phyloP scores from a whole-genome alignment of 2,113 vertebrate species.

The Alethe castanea region DNA sequence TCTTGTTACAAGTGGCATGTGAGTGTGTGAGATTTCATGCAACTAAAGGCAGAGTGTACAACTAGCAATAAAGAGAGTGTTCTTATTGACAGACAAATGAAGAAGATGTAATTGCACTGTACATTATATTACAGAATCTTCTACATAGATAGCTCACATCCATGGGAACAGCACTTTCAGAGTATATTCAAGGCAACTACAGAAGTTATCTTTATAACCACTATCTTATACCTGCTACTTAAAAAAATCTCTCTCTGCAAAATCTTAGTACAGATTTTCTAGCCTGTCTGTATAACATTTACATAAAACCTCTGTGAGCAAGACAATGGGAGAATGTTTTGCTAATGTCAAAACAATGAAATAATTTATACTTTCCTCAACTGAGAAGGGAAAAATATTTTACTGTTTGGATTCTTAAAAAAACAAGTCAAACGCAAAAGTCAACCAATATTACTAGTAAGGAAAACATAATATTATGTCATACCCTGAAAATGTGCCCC shows the following conservation, averaged over 20 bases:
- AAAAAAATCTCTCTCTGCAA: neutral
- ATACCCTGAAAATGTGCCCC: neutral
- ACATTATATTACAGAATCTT: neutral
- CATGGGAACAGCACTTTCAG: neutral
- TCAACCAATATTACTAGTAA: neutral
- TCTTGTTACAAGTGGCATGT: neutral
- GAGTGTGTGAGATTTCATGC: neutral
- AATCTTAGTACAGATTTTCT: neutral
- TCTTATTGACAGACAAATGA: neutral
- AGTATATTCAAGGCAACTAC: neutral
- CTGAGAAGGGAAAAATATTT: accelerated
- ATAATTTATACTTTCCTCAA: neutral
- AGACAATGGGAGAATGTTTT: neutral
- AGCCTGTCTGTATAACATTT: neutral
- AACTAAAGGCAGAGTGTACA: neutral
- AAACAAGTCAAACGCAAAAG: neutral
- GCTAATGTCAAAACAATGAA: neutral
- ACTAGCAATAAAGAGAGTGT: neutral
- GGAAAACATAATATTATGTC: conserved; percentile 1
- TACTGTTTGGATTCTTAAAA: neutral
- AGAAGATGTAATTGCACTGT: neutral
- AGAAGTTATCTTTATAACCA: neutral
- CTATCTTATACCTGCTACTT: neutral
- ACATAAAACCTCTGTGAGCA: neutral
- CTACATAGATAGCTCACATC: neutral